A percentile compares a stretch with the other conserved stretches of the same genome.
These are phyloP conservation scores for Eupeodes corollae DNA, from an alignment of 1,140 invertebrate genomes.

Conservation along the genomic window DNA sequence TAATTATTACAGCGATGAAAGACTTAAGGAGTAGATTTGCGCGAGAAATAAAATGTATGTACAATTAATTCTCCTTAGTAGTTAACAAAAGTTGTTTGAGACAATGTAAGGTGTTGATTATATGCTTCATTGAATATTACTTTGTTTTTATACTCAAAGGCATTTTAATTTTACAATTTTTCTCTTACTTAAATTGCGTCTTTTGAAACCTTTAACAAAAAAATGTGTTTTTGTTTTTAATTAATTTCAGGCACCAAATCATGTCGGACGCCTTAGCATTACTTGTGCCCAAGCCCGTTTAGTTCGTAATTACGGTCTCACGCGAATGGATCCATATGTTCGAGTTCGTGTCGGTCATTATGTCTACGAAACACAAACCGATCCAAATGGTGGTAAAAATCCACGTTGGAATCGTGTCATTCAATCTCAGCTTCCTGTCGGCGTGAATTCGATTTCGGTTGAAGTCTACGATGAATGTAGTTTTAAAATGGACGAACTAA, in stretches of 20 bases:
- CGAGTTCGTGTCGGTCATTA: conserved; percentile 80
- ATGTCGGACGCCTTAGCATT: conserved; percentile 64
- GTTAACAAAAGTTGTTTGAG: conserved; percentile 7
- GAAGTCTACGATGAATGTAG: conserved; percentile 96
- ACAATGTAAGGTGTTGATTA: not conserved
- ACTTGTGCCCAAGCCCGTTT: conserved; percentile 80
- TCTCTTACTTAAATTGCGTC: not conserved
- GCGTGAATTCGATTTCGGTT: conserved; percentile 76
- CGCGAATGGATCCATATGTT: conserved; percentile 95
- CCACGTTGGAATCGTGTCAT: conserved; percentile 45
- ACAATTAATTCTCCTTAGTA: conserved; percentile 6
- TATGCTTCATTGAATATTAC: too few relatives aligned
- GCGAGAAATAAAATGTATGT: not conserved
- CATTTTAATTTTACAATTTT: too few relatives aligned
- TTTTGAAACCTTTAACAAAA: not conserved
- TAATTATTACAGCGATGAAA: too few relatives aligned
- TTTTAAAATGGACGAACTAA: conserved; percentile 88
- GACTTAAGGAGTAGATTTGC: not conserved
- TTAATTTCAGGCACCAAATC: conserved; percentile 43
- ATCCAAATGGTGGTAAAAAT: conserved; percentile 85
- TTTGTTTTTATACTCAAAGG: too few relatives aligned
- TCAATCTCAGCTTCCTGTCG: conserved; percentile 69
- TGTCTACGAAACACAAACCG: conserved; percentile 88
- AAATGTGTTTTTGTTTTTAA: not conserved
- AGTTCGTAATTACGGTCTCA: conserved; percentile 92